A percentile compares a stretch with the other conserved stretches of the same genome.
Evolutionary conservation across 2,113 vertebrate genomes (phyloP).

Genomic region (Emydocephalus ijimae): DNA sequence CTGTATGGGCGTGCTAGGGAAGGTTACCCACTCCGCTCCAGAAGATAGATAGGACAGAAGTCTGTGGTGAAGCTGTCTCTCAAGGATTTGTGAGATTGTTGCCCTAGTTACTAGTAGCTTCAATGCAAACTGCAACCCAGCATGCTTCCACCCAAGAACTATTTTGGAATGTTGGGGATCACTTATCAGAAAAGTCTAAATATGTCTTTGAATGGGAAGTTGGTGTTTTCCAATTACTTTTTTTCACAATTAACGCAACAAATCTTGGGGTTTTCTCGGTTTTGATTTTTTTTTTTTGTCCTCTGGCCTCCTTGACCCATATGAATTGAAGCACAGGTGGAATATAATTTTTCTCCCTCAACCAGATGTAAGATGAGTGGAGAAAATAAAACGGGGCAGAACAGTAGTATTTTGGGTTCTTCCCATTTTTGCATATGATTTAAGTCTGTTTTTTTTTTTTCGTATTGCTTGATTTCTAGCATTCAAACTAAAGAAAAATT

Average conservation of each 20-base stretch:
- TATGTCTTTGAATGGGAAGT: neutral
- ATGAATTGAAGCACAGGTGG: slow-evolving; percentile 16
- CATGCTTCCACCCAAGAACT: neutral
- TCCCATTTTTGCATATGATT: neutral
- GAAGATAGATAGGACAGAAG: neutral
- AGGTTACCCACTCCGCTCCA: neutral
- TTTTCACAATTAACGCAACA: neutral
- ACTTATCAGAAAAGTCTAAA: neutral
- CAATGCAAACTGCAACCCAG: neutral
- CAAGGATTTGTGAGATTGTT: neutral
- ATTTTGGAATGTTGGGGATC: neutral
- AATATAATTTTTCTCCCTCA: slow-evolving; percentile 25
- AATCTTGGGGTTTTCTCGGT: neutral
- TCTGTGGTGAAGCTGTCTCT: neutral
- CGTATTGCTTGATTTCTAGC: neutral
- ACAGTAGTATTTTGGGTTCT: neutral
- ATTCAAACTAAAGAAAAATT: neutral
- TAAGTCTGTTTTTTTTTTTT: neutral
- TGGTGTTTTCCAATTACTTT: neutral
- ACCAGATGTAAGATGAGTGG: slow-evolving; percentile 31
- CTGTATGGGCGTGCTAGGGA: neutral
- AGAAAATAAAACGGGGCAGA: slow-evolving; percentile 27
- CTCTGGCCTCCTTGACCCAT: neutral
- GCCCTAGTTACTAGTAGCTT: neutral
- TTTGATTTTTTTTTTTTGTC: neutral